Evolutionary conservation across 2,113 vertebrate species (phyloP), one percentile per base, ranked within the genome.

Genomic region (Hymenochirus boettgeri): DNA sequence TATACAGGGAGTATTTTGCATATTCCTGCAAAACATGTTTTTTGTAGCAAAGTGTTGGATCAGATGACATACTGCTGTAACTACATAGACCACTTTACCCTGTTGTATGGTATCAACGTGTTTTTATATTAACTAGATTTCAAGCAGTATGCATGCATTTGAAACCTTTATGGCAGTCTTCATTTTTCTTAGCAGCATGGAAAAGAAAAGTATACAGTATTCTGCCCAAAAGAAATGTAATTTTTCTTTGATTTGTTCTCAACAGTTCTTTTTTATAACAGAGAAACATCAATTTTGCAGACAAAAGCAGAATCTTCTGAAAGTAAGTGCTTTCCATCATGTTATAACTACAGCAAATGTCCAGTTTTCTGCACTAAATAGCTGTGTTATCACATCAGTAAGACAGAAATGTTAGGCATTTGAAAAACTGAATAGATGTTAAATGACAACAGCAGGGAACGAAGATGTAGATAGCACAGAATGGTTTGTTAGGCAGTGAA

Each of bases 211-310:
- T n/a, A 42, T 42, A 42, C 39, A 42, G 33, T 35, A 13, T 35
- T n/a, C 29, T 6, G 5, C 17, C 39, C 39, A 42, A 42, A n/a
- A n/a, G 39, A 42, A 42, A 42, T n/a, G 17, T n/a, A n/a, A 11
- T 35, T 39, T 45, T 42, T 18, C 13, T 24, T 33, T 62, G 59
- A 51, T 35, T 51, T 29, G 52, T 52, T 5, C 21, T 47, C 60
- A 37, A 29, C 13, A 31, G 27, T 33, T n/a, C 21, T 27, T 24
- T 37, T 51, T 22, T 51, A 35, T 42, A 15, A 51, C 59, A 11
- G 27, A 61, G 59, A 51, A 33, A 61, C n/a, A 61, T 61, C 26
- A 51, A 26, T 61, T 61, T 51, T 51, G 25, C 25, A 55, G 17
- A 35, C 59, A 61, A 33, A 61, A 13, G 42, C 47, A 50, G 46